phyloP scores from a whole-genome alignment of 2,797 vertebrate genomes.

The Aeoliscus strigatus region DNA sequence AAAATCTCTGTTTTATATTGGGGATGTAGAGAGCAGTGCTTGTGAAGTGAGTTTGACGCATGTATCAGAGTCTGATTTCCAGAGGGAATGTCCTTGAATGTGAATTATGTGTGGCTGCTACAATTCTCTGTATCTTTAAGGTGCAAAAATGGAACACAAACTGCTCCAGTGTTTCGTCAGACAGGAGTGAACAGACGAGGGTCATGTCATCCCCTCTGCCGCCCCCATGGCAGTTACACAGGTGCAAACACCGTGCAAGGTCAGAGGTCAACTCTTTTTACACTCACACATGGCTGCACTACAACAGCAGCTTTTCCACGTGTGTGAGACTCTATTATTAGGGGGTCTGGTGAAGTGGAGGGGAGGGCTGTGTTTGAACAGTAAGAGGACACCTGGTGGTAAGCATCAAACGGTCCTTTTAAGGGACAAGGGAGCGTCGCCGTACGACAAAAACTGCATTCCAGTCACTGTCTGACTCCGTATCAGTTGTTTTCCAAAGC shows the following conservation, averaged over 20 bases:
- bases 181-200: slow-evolving; percentile 14
- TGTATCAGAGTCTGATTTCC: neutral
- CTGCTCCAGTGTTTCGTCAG: neutral
- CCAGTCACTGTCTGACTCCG: no score
- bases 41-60: no score
- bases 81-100: neutral
- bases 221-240: slow-evolving; percentile 16
- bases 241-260: slow-evolving; percentile 54
- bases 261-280: slow-evolving; percentile 34
- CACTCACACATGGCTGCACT: slow-evolving; percentile 17
- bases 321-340: slow-evolving; percentile 55
- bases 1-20: neutral
- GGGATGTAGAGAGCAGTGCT: neutral
- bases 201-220: neutral
- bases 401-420: no score
- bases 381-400: slow-evolving; percentile 58
- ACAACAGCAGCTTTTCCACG: slow-evolving; percentile 46
- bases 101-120: slow-evolving; percentile 4
- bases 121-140: slow-evolving; percentile 10
- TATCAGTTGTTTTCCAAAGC: no score
- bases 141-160: slow-evolving; percentile 17
- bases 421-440: no score
- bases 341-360: slow-evolving; percentile 36
- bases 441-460: no score
- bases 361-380: slow-evolving; percentile 50